phyloP scores from a whole-genome alignment of 2,888 invertebrate genomes.

The Oscheius onirici region DNA sequence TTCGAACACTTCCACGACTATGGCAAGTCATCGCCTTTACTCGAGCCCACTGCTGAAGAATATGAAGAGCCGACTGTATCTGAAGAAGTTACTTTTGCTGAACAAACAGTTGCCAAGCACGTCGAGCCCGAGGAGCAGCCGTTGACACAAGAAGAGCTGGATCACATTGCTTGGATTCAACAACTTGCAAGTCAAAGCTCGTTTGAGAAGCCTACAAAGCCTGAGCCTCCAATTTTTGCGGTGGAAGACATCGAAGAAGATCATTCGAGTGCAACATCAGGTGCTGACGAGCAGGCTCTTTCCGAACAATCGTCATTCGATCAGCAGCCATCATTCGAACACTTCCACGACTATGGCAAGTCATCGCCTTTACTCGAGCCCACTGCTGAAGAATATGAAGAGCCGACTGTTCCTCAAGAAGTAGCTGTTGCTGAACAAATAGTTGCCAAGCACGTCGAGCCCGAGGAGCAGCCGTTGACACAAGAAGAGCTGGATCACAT shows the following conservation, averaged over 20 bases:
- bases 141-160: constrained; percentile 45
- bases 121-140: background rate
- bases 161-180: constrained; percentile 46
- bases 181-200: constrained; percentile 41
- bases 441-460: too few relatives aligned
- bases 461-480: constrained; percentile 21
- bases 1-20: background rate
- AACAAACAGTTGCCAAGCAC: background rate
- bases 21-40: background rate
- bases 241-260: background rate
- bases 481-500: constrained; percentile 46
- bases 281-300: background rate
- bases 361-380: background rate
- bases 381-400: background rate
- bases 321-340: background rate
- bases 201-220: constrained; percentile 24
- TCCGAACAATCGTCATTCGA: background rate
- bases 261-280: background rate
- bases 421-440: background rate
- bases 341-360: constrained; percentile 40
- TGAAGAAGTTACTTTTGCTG: background rate
- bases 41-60: background rate
- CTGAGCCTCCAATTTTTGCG: background rate
- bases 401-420: background rate
- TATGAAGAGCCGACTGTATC: too few relatives aligned